These are phyloP conservation scores for Nesogale talazaci DNA, from an alignment of 2,113 vertebrate species.

Conservation along the genomic window DNA sequence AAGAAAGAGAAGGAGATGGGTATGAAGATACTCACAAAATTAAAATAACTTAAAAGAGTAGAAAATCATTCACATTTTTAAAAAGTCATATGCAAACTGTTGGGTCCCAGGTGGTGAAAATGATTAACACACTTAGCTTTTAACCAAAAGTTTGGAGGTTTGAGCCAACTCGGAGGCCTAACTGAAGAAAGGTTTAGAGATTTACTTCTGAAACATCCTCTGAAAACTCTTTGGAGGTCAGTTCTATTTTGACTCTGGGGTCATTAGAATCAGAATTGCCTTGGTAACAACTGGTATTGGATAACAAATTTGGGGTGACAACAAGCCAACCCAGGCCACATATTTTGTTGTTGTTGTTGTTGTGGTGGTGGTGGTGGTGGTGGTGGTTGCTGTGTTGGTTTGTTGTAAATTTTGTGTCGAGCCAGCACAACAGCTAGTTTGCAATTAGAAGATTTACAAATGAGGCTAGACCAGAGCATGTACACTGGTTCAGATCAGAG, in stretches of 20 bases:
- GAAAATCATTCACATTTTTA: neutral
- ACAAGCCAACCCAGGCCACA: neutral
- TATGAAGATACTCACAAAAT: neutral
- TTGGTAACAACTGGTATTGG: neutral
- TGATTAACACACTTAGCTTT: neutral
- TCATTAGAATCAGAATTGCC: neutral
- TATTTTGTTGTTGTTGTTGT: too few species aligned
- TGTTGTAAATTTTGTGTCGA: neutral
- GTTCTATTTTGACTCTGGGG: neutral
- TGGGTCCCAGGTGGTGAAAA: neutral
- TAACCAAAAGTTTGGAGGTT: neutral
- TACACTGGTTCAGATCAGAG: too few species aligned
- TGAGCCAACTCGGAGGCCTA: neutral
- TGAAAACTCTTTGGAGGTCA: neutral
- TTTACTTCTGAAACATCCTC: neutral
- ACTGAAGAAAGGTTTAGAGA: neutral
- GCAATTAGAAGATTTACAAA: neutral
- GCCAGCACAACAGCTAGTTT: neutral
- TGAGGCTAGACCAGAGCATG: too few species aligned
- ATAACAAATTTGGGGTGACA: neutral
- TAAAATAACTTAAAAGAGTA: neutral
- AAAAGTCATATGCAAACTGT: fast-evolving
- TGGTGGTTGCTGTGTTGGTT: too few species aligned
- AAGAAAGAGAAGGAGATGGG: neutral
- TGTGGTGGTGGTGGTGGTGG: too few species aligned